phyloP scores from a whole-genome alignment of 2,888 invertebrate genomes.

The Clunio marinus region DNA sequence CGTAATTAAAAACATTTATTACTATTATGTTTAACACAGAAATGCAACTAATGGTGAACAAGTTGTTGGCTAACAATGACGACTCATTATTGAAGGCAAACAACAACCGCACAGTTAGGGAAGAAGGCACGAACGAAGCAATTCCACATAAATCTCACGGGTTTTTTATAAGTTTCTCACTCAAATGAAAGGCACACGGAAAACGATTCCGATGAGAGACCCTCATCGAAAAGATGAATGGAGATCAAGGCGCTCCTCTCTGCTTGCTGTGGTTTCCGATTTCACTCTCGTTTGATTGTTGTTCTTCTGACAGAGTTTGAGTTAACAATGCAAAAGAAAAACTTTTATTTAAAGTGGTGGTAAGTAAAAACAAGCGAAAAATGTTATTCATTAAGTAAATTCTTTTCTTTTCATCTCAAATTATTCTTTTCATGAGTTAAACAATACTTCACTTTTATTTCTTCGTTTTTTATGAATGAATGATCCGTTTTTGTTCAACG shows the following conservation, averaged over 20 bases:
- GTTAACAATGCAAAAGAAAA: not conserved
- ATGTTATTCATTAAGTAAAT: conserved; percentile 1
- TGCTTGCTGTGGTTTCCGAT: conserved; percentile 24
- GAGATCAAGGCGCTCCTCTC: conserved; percentile 18
- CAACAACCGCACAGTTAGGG: conserved; percentile 17
- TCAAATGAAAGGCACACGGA: not conserved
- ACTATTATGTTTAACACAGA: not conserved
- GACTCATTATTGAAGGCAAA: conserved; percentile 6
- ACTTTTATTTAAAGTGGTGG: not conserved
- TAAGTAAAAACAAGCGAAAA: not conserved
- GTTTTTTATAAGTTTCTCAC: conserved; percentile 5
- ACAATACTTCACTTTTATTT: conserved; percentile 5
- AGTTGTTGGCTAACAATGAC: not conserved
- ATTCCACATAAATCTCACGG: conserved; percentile 7
- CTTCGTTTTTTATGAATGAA: too few species aligned
- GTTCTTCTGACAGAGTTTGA: not conserved
- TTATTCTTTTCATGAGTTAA: too few species aligned
- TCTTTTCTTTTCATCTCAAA: not conserved
- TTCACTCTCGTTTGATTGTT: conserved; percentile 13
- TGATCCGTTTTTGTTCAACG: not conserved
- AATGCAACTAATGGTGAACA: not conserved
- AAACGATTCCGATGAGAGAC: not conserved
- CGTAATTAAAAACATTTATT: conserved; percentile 15
- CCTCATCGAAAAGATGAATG: conserved; percentile 20
- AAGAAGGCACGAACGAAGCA: too few species aligned